phyloP scores from a whole-genome alignment of 2,113 vertebrate genomes.

The Pao palembangensis region DNA sequence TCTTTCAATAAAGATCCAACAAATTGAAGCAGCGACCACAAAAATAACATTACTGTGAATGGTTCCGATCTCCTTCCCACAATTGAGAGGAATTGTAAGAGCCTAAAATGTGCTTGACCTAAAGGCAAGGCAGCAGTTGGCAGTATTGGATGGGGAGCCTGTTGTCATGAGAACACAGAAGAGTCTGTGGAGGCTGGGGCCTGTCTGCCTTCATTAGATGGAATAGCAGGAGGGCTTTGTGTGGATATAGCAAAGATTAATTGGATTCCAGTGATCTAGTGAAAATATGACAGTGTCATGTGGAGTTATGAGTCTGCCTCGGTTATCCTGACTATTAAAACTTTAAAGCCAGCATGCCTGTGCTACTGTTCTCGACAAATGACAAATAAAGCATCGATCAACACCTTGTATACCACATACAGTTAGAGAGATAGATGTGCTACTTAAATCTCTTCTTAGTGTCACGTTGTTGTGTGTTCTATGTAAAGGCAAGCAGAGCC shows the following conservation, averaged over 20 bases:
- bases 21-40: no score
- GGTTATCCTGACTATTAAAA: slow-evolving; percentile 10
- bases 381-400: slow-evolving; percentile 6
- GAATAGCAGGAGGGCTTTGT: slow-evolving; percentile 61
- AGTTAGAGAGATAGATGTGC: no score
- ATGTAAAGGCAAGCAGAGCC: slow-evolving; percentile 19
- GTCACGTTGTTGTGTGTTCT: no score
- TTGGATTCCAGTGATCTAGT: slow-evolving; percentile 59
- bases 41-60: slow-evolving; percentile 8
- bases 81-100: slow-evolving; percentile 19
- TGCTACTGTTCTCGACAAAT: slow-evolving; percentile 10
- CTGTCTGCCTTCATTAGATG: slow-evolving; percentile 57
- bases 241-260: slow-evolving; percentile 64
- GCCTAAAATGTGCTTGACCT: slow-evolving; percentile 35
- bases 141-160: slow-evolving; percentile 47
- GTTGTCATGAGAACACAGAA: slow-evolving; percentile 67
- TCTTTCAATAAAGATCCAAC: slow-evolving; percentile 13
- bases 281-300: slow-evolving; percentile 58
- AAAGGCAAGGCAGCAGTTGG: slow-evolving; percentile 51
- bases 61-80: slow-evolving; percentile 43
- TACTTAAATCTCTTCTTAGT: no score
- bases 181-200: slow-evolving; percentile 17
- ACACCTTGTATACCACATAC: no score
- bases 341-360: background rate
- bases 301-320: slow-evolving; percentile 43